These are phyloP conservation scores for Caenorhabditis sp. DNA, from an alignment of 2,888 invertebrate genomes.

Conservation along the genomic window DNA sequence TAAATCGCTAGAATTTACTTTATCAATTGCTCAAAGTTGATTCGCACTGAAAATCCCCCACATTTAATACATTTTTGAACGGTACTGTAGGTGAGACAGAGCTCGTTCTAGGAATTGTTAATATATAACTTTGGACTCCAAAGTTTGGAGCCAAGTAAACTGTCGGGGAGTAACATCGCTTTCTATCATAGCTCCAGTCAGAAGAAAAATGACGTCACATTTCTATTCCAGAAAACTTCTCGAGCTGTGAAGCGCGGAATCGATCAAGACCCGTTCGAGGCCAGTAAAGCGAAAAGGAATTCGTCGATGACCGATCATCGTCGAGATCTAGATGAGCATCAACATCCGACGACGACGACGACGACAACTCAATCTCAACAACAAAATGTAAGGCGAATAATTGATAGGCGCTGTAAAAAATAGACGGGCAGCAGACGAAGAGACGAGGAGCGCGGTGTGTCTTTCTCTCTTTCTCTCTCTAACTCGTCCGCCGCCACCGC, in stretches of 20 bases:
- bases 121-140: too few species aligned
- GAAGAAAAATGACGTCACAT: neutral
- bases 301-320: too few species aligned
- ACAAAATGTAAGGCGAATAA: conserved; percentile 60
- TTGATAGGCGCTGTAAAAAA: conserved; percentile 55
- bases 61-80: too few species aligned
- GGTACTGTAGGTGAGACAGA: too few species aligned
- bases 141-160: too few species aligned
- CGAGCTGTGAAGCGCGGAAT: conserved; percentile 9
- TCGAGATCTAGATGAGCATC: neutral
- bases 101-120: too few species aligned
- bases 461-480: conserved; percentile 11
- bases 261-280: conserved; percentile 7
- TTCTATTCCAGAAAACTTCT: conserved; percentile 32
- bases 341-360: conserved; percentile 7
- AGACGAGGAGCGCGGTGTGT: conserved; percentile 33
- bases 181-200: too few species aligned
- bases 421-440: neutral
- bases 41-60: too few species aligned
- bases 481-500: conserved; percentile 7
- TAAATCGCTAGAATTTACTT: too few species aligned
- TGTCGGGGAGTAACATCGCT: too few species aligned
- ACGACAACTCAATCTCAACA: conserved; percentile 28
- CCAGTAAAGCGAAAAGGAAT: conserved; percentile 11
- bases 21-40: too few species aligned